Base-by-base conservation (phyloP, 2,797 vertebrate species). In the Gymnothorax reevesii region DNA sequence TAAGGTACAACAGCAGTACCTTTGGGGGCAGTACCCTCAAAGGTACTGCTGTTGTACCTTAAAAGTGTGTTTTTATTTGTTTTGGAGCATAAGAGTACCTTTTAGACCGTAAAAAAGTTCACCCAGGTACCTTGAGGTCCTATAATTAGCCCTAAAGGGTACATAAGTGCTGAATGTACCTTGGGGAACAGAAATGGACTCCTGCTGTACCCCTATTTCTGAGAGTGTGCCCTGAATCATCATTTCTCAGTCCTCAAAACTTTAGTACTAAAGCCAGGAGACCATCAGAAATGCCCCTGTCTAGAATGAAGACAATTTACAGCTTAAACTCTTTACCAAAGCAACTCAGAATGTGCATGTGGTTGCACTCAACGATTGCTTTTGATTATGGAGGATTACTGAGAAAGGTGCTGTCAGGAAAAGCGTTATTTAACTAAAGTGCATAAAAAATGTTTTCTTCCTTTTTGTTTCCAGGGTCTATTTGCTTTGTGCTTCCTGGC, bases 191-290 rank as follows among this genome's bases (percentile, higher is more conserved):
- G n/a, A n/a, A n/a, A n/a, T n/a, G n/a, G n/a, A n/a, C n/a, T n/a
- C n/a, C n/a, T n/a, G n/a, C n/a, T n/a, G n/a, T n/a, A n/a, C n/a
- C n/a, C n/a, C n/a, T n/a, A n/a, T n/a, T n/a, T n/a, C n/a, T n/a
- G n/a, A n/a, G n/a, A n/a, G n/a, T n/a, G n/a, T n/a, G 22, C 20
- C 8, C 60, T 49, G 64, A 52, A 54, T 0, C 4, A 15, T 69
- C 62, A 55, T n/a, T 77, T 86, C 57, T 64, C 84, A 27, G 59
- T 82, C 84, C 84, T 62, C 84, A 66, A 83, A 85, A 83, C 82
- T 57, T 83, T 83, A 71, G 83, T 25, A 64, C 64, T 88, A 49
- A 83, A 88, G 64, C 85, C 83, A 86, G 69, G 42, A 25, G 42
- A 7, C 17, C n/a, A 57, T 27, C 55, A 49, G 54, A 64, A 80